These are phyloP conservation scores for Acanthaster planci DNA, from an alignment of 35 echinoderm and acorn worm species.

Conservation along the genomic window DNA sequence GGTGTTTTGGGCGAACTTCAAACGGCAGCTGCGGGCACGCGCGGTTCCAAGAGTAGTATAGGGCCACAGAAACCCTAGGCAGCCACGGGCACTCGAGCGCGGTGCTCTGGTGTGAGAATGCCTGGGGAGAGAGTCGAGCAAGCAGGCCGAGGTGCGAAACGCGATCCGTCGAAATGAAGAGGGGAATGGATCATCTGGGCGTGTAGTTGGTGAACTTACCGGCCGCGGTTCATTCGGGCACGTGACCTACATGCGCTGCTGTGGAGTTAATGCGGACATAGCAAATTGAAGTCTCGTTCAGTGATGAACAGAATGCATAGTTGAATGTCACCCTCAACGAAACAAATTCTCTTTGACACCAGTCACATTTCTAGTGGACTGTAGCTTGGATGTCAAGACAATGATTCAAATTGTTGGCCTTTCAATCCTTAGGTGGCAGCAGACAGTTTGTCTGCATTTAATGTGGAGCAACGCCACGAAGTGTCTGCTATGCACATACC, in stretches of 20 bases:
- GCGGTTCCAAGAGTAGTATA: not conserved
- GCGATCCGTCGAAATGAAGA: not conserved
- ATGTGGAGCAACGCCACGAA: too few species aligned
- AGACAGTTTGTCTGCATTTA: too few species aligned
- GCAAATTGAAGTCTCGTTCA: too few species aligned
- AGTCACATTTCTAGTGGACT: too few species aligned
- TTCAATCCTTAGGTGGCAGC: too few species aligned
- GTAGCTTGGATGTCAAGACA: too few species aligned
- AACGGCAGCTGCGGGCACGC: slow-evolving; percentile 2
- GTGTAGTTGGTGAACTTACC: not conserved
- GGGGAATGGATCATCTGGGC: not conserved
- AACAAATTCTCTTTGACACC: too few species aligned
- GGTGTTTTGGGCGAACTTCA: not conserved
- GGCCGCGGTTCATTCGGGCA: not conserved
- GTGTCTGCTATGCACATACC: too few species aligned
- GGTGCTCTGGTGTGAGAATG: not conserved
- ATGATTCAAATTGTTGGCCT: too few species aligned
- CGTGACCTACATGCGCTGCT: not conserved
- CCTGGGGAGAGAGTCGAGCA: not conserved
- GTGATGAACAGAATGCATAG: too few species aligned
- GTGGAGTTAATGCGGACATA: too few species aligned
- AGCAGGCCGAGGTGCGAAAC: not conserved
- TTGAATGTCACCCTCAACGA: too few species aligned
- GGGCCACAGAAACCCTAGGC: not conserved
- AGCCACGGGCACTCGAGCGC: slow-evolving; percentile 2